Conservation (phyloP, 2,888 invertebrate species). For the Parnassius smintheus region DNA sequence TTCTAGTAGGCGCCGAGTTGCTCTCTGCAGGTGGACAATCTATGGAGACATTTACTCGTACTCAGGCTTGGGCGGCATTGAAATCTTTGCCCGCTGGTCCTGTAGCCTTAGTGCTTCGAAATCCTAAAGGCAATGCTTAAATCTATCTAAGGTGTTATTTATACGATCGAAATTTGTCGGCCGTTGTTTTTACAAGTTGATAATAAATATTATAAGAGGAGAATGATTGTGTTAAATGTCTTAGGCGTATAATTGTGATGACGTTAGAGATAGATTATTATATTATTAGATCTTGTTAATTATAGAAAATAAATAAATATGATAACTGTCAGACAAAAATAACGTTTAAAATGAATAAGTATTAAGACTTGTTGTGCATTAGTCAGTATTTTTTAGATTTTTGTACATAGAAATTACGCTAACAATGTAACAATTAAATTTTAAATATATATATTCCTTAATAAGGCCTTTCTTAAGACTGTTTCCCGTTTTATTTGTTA, state of each 20-base stretch:
- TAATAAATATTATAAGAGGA: conserved; percentile 5
- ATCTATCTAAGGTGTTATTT: conserved; percentile 25
- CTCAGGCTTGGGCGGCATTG: conserved; percentile 96
- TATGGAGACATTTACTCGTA: conserved; percentile 92
- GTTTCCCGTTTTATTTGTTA: conserved; percentile 47
- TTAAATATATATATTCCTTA: conserved; percentile 24
- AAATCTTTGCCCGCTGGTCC: conserved; percentile 94
- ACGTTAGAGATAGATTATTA: conserved; percentile 7
- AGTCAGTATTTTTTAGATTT: conserved; percentile 27
- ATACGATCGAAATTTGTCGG: background rate
- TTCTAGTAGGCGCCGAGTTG: conserved; percentile 93
- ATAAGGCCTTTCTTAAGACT: conserved; percentile 45
- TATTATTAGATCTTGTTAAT: background rate
- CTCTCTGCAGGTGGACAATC: conserved; percentile 90
- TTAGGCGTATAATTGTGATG: conserved; percentile 20
- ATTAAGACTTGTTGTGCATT: conserved; percentile 17
- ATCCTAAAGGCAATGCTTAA: conserved; percentile 46
- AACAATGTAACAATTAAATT: conserved; percentile 18
- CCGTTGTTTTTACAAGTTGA: conserved; percentile 10
- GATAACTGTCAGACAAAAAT: background rate
- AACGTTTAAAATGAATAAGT: conserved; percentile 10
- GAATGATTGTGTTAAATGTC: conserved; percentile 12
- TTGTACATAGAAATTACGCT: conserved; percentile 25
- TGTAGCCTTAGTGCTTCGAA: conserved; percentile 82
- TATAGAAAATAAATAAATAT: background rate